Evolutionary conservation across 2,888 invertebrate genomes (phyloP).

Genomic region (Synanthedon andrenaeformis): DNA sequence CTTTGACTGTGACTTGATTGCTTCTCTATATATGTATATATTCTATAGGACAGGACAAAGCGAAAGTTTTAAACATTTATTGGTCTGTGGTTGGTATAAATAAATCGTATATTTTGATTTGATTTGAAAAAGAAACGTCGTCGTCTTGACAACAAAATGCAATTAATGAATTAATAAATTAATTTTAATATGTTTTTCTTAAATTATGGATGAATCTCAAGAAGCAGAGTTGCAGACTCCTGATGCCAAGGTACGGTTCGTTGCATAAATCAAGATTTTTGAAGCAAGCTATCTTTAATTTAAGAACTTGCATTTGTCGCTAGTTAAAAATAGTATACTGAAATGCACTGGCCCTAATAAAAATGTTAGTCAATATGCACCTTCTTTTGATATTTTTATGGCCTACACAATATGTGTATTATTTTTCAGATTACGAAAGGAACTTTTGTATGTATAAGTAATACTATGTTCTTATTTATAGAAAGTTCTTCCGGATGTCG

Average conservation of each 20-base stretch:
- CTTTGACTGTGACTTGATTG: too few relatives aligned
- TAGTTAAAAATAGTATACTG: slow-evolving; percentile 42
- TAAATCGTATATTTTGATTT: slow-evolving; percentile 27
- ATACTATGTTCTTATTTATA: slow-evolving; percentile 45
- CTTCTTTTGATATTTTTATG: too few relatives aligned
- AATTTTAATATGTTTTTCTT: slow-evolving; percentile 54
- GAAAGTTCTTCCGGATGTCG: slow-evolving; percentile 68
- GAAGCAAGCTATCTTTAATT: slow-evolving; percentile 20
- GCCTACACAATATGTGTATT: not conserved
- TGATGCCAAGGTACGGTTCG: slow-evolving; percentile 43
- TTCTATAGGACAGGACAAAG: too few relatives aligned
- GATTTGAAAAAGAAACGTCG: slow-evolving; percentile 53
- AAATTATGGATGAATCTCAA: slow-evolving; percentile 62
- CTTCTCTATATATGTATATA: too few relatives aligned
- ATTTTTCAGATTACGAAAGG: not conserved
- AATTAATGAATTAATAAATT: slow-evolving; percentile 39
- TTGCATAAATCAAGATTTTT: slow-evolving; percentile 5
- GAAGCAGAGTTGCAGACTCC: slow-evolving; percentile 31
- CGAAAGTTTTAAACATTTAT: too few relatives aligned
- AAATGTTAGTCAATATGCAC: too few relatives aligned
- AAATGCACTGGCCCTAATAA: slow-evolving; percentile 26
- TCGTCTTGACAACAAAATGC: slow-evolving; percentile 53
- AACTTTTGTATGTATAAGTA: not conserved
- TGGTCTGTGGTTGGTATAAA: too few relatives aligned
- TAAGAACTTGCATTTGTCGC: slow-evolving; percentile 38